Conservation (phyloP, 1,140 invertebrate species). For the Hyles euphorbiae region DNA sequence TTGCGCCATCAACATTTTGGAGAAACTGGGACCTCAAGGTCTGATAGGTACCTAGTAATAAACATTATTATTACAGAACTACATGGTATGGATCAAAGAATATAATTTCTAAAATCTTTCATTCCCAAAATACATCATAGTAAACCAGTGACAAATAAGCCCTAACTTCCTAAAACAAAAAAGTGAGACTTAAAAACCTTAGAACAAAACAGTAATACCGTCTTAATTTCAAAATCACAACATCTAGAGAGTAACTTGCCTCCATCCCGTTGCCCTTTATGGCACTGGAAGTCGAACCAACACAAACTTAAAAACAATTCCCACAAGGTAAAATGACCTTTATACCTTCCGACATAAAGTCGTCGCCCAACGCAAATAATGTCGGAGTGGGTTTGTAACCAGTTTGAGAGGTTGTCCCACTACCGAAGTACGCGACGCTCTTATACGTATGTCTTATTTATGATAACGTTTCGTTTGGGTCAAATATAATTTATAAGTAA, state of each 20-base stretch:
- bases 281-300: conserved; percentile 8
- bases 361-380: conserved; percentile 9
- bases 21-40: too few relatives aligned
- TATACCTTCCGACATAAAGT: conserved; percentile 5
- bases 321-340: conserved; percentile 6
- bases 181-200: not conserved
- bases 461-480: conserved; percentile 15
- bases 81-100: too few relatives aligned
- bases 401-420: conserved; percentile 27
- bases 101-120: too few relatives aligned
- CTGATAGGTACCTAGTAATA: too few relatives aligned
- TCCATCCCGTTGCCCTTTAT: conserved; percentile 34
- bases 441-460: conserved; percentile 23
- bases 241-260: conserved; percentile 31
- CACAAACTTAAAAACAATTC: conserved; percentile 12
- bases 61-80: too few relatives aligned
- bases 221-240: conserved; percentile 21
- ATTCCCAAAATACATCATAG: too few relatives aligned
- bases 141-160: too few relatives aligned
- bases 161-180: not conserved
- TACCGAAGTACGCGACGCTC: conserved; percentile 34
- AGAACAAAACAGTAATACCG: conserved; percentile 1
- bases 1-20: too few relatives aligned
- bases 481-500: conserved; percentile 10
- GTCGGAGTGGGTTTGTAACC: conserved; percentile 21